A percentile compares a stretch with the other conserved stretches of the same genome.
Conservation (phyloP, 2,888 invertebrate genomes). For the Troilus luridus region DNA sequence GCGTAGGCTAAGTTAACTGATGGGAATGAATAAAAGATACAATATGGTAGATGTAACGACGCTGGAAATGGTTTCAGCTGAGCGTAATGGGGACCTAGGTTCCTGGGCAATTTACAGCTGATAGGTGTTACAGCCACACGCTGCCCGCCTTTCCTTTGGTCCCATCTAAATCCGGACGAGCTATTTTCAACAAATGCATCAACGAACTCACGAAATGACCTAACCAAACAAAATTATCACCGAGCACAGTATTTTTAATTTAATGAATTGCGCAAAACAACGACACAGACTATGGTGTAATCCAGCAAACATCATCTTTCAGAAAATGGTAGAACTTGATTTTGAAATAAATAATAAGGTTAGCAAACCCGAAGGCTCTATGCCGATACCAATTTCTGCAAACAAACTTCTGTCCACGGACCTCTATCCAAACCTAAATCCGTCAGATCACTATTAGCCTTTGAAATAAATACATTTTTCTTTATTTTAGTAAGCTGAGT, state of each 20-base stretch:
- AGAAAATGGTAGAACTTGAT: neutral
- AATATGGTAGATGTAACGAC: too few relatives aligned
- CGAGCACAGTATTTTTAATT: neutral
- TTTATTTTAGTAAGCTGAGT: neutral
- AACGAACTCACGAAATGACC: neutral
- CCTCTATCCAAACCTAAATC: too few relatives aligned
- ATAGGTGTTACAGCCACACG: neutral
- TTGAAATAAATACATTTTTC: neutral
- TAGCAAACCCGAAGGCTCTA: too few relatives aligned
- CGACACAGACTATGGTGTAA: neutral
- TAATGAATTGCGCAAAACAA: neutral
- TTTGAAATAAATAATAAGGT: neutral
- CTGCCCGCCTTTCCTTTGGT: neutral
- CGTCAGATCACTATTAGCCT: too few relatives aligned
- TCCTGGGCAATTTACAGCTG: neutral
- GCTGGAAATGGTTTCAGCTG: neutral
- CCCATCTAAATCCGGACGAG: neutral
- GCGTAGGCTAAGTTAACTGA: neutral
- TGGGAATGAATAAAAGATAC: too few relatives aligned
- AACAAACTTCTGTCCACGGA: too few relatives aligned
- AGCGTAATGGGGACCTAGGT: neutral
- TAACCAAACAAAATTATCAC: neutral
- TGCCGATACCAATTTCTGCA: too few relatives aligned
- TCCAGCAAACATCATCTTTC: neutral
- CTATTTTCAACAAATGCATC: neutral